Conservation (phyloP, 2,113 vertebrate genomes). For the Microcebus jonahi region DNA sequence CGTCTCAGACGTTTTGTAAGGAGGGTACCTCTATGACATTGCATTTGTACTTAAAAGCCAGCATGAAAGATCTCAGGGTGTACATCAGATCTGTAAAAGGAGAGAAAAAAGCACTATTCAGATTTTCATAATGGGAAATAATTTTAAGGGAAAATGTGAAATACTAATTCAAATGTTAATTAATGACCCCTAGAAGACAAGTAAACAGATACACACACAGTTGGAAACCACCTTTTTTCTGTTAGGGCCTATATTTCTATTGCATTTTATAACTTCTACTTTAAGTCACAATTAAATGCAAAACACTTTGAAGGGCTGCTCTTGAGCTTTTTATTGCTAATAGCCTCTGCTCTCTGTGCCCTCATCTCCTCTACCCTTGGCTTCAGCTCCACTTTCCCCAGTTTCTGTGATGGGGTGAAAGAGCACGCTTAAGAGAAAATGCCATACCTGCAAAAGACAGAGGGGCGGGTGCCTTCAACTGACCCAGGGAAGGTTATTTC, state of each 20-base stretch:
- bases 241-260: neutral
- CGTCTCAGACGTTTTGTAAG: neutral
- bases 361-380: neutral
- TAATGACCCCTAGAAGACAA: neutral
- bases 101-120: neutral
- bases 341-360: rapidly evolving
- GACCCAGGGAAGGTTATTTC: neutral
- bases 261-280: neutral
- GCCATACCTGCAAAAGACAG: neutral
- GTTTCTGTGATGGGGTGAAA: neutral
- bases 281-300: neutral
- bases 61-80: neutral
- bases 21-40: neutral
- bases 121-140: neutral
- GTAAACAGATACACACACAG: neutral
- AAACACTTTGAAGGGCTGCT: neutral
- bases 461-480: neutral
- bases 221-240: neutral
- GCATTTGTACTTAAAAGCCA: neutral
- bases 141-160: slow-evolving; percentile 36
- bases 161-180: slow-evolving; percentile 4
- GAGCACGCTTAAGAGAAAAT: neutral
- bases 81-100: neutral
- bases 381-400: slow-evolving; percentile 11
- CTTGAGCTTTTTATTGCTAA: neutral